Conservation (phyloP, 2,113 vertebrate genomes). For the Lontra canadensis region DNA sequence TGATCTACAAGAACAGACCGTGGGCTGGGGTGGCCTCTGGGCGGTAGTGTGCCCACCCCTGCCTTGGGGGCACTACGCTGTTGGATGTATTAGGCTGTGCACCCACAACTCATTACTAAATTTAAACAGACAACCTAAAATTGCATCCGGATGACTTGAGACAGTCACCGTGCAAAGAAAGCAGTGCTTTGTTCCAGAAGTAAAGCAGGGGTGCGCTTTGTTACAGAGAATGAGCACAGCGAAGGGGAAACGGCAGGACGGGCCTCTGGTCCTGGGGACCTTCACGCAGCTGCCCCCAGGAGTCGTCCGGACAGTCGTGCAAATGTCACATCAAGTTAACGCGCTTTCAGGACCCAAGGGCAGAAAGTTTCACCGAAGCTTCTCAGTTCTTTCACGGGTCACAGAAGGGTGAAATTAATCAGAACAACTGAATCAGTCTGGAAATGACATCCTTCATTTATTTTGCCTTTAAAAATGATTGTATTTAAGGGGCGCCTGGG, state of each 20-base stretch:
- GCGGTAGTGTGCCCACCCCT: not conserved
- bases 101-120: not conserved
- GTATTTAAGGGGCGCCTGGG: too few relatives aligned
- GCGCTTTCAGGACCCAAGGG: not conserved
- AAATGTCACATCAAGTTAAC: not conserved
- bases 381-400: not conserved
- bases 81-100: not conserved
- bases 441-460: not conserved
- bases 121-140: not conserved
- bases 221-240: not conserved
- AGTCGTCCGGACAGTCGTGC: accelerated
- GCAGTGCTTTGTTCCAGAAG: not conserved
- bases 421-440: not conserved
- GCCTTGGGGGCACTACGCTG: not conserved
- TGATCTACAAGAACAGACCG: not conserved
- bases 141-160: too few relatives aligned
- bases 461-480: not conserved
- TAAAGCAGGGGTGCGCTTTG: not conserved
- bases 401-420: not conserved
- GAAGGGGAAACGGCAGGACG: not conserved
- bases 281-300: not conserved
- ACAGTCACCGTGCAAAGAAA: not conserved
- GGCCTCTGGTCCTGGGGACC: not conserved
- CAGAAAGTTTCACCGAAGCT: not conserved
- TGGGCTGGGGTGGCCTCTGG: not conserved